phyloP scores from a whole-genome alignment of 2,888 invertebrate species.

The Dorcus hopei region DNA sequence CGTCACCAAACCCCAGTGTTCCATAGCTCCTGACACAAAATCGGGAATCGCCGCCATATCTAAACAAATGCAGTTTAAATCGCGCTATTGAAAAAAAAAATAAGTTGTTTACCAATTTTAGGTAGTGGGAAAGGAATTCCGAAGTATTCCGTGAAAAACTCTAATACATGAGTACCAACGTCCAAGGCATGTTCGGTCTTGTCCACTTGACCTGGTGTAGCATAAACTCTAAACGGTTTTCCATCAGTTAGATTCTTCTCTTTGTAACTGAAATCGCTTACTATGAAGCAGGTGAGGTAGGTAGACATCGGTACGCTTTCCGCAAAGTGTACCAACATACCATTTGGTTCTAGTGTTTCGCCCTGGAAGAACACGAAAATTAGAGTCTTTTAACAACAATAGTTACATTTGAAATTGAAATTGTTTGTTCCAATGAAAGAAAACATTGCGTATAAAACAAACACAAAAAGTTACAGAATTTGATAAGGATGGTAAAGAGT shows the following conservation, averaged over 20 bases:
- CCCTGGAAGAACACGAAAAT: too few relatives aligned
- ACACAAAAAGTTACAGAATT: neutral
- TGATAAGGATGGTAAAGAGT: neutral
- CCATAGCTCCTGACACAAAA: conserved; percentile 92
- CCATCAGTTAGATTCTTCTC: conserved; percentile 54
- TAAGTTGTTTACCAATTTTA: conserved; percentile 68
- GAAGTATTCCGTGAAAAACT: conserved; percentile 80
- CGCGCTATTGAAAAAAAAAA: neutral
- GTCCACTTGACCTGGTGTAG: conserved; percentile 67
- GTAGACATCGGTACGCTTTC: conserved; percentile 91
- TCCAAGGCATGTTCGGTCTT: conserved; percentile 75
- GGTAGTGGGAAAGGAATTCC: conserved; percentile 83
- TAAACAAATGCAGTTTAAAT: conserved; percentile 36
- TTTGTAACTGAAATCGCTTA: conserved; percentile 77
- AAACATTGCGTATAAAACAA: neutral
- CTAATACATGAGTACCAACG: conserved; percentile 69
- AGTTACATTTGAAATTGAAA: too few relatives aligned
- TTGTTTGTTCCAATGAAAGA: too few relatives aligned
- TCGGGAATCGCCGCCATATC: conserved; percentile 87
- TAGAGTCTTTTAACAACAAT: too few relatives aligned
- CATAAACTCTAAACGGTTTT: conserved; percentile 70
- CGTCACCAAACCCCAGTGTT: conserved; percentile 93
- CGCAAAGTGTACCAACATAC: conserved; percentile 63
- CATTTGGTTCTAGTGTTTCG: too few relatives aligned
- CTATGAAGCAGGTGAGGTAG: conserved; percentile 88